Evolutionary conservation across 2,797 vertebrate genomes (phyloP).

Genomic region (Bufotes viridis): DNA sequence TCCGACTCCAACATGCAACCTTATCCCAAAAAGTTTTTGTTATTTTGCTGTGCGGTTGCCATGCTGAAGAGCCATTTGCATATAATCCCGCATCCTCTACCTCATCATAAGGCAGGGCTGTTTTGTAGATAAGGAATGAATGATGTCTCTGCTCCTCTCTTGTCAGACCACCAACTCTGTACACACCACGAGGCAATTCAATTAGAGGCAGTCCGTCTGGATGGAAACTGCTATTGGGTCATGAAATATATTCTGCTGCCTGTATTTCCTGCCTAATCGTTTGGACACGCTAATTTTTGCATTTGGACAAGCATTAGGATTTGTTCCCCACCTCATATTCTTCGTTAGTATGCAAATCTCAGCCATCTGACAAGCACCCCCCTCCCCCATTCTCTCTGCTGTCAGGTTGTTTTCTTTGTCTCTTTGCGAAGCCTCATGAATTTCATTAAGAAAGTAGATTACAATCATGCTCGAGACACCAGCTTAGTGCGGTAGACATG

Average conservation of each 20-base stretch:
- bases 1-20: not conserved
- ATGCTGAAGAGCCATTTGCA: conserved; percentile 42
- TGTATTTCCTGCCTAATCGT: conserved; percentile 53
- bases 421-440: conserved; percentile 65
- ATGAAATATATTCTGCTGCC: conserved; percentile 55
- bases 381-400: conserved; percentile 33
- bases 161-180: conserved; percentile 54
- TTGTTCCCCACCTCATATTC: conserved; percentile 45
- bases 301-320: conserved; percentile 27
- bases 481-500: not conserved
- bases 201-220: conserved; percentile 53
- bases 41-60: conserved; percentile 25
- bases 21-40: conserved; percentile 28
- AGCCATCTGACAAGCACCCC: conserved; percentile 61
- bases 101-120: conserved; percentile 15
- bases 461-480: conserved; percentile 64
- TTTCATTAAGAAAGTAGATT: conserved; percentile 69
- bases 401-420: conserved; percentile 39
- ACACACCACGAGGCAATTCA: conserved; percentile 65
- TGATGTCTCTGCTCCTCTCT: conserved; percentile 43
- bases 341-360: conserved; percentile 67
- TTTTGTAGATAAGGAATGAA: conserved; percentile 52
- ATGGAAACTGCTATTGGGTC: conserved; percentile 37
- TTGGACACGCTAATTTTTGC: conserved; percentile 54
- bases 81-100: not conserved